Conservation (phyloP, 2,797 vertebrate species). For the Semotilus atromaculatus region DNA sequence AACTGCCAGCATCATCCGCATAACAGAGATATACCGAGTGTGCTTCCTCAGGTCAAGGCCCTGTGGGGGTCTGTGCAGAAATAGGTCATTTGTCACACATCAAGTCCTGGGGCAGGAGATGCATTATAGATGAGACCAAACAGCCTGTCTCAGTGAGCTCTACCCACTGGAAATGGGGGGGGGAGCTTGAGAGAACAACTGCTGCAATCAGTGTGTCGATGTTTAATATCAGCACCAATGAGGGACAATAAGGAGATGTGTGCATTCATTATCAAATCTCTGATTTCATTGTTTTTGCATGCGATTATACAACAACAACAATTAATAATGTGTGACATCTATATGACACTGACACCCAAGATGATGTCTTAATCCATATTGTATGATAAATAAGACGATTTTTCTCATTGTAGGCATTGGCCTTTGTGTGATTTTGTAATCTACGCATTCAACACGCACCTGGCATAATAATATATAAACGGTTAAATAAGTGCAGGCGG, state of each 20-base stretch:
- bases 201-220: constrained; percentile 68
- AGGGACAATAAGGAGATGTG: constrained; percentile 11
- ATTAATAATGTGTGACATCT: constrained; percentile 3
- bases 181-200: constrained; percentile 68
- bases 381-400: neutral
- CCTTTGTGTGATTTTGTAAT: constrained; percentile 28
- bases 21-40: constrained; percentile 24
- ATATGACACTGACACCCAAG: neutral
- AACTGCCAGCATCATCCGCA: constrained; percentile 35
- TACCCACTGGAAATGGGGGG: constrained; percentile 62
- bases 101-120: constrained; percentile 79
- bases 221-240: constrained; percentile 41
- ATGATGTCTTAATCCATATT: neutral
- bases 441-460: neutral
- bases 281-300: neutral
- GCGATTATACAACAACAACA: constrained; percentile 11
- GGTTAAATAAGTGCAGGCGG: neutral
- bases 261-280: neutral
- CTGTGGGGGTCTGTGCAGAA: constrained; percentile 81
- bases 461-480: neutral
- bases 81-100: constrained; percentile 88
- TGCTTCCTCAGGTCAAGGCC: constrained; percentile 77
- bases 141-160: constrained; percentile 81
- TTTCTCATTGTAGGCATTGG: neutral
- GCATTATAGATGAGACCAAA: constrained; percentile 85